Evolutionary conservation across 2,113 vertebrate genomes (phyloP).

Genomic region (Dinomys branickii): DNA sequence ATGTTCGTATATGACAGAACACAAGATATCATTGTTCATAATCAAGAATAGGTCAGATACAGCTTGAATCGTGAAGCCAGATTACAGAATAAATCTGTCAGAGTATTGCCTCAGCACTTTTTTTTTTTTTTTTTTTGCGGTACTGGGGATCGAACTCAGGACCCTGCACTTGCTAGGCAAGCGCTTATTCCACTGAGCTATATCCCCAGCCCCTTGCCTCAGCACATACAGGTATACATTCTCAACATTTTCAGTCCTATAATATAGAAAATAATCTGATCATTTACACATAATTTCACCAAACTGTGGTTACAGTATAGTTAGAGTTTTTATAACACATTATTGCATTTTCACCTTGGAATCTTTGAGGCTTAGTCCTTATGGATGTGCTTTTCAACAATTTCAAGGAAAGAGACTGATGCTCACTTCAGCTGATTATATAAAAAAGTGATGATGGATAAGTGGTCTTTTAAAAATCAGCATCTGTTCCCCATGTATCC

Average conservation of each 20-base stretch:
- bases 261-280: slow-evolving; percentile 56
- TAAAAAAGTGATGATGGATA: slow-evolving; percentile 70
- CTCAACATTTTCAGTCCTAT: neutral
- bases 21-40: neutral
- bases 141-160: too few relatives aligned
- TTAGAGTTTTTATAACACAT: slow-evolving; percentile 54
- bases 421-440: slow-evolving; percentile 70
- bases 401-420: slow-evolving; percentile 57
- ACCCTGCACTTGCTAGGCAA: too few relatives aligned
- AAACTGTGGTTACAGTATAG: neutral
- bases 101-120: neutral
- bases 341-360: slow-evolving; percentile 42
- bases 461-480: slow-evolving; percentile 69
- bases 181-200: too few relatives aligned
- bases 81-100: neutral
- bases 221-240: neutral
- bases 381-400: slow-evolving; percentile 47
- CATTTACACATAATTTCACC: slow-evolving; percentile 17
- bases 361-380: slow-evolving; percentile 36
- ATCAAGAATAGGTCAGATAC: neutral
- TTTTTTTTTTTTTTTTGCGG: too few relatives aligned
- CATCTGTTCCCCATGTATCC: slow-evolving; percentile 70
- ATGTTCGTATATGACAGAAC: neutral
- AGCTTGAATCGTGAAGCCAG: neutral
- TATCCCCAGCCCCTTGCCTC: too few relatives aligned